Percentiles rank a stretch among this genome's conserved stretches.
phyloP scores from a whole-genome alignment of 2,113 vertebrate species.

The Plectropomus leopardus region DNA sequence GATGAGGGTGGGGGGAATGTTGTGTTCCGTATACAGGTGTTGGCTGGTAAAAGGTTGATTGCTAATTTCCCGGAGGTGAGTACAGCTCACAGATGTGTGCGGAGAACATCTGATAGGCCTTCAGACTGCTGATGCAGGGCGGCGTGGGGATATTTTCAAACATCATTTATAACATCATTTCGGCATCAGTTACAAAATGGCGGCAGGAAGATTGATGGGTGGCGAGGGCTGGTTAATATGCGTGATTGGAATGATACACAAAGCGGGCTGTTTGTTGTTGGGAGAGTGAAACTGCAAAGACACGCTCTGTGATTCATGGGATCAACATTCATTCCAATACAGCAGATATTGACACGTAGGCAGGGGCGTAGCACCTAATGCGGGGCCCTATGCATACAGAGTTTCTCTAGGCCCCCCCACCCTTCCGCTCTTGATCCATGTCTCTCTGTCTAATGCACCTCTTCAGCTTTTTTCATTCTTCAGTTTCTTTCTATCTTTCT shows the following conservation, averaged over 20 bases:
- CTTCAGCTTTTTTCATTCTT: too few relatives aligned
- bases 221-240: slow-evolving; percentile 71
- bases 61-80: slow-evolving; percentile 80
- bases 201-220: slow-evolving; percentile 77
- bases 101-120: slow-evolving; percentile 64
- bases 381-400: too few relatives aligned
- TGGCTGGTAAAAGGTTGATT: slow-evolving; percentile 77
- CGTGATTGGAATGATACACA: slow-evolving; percentile 72
- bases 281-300: slow-evolving; percentile 41
- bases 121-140: slow-evolving; percentile 65
- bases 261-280: slow-evolving; percentile 42
- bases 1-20: slow-evolving; percentile 24
- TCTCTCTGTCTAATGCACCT: too few relatives aligned
- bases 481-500: too few relatives aligned
- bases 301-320: slow-evolving; percentile 34
- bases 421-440: too few relatives aligned
- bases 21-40: slow-evolving; percentile 73
- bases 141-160: slow-evolving; percentile 66
- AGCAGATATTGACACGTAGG: slow-evolving; percentile 50
- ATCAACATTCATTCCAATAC: slow-evolving; percentile 67
- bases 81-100: slow-evolving; percentile 64
- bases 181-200: slow-evolving; percentile 75
- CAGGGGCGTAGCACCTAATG: too few relatives aligned
- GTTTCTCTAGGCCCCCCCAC: too few relatives aligned
- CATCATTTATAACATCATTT: slow-evolving; percentile 77